Base-by-base conservation (phyloP, 2,113 vertebrate species). In the Neopipo cinnamomea region DNA sequence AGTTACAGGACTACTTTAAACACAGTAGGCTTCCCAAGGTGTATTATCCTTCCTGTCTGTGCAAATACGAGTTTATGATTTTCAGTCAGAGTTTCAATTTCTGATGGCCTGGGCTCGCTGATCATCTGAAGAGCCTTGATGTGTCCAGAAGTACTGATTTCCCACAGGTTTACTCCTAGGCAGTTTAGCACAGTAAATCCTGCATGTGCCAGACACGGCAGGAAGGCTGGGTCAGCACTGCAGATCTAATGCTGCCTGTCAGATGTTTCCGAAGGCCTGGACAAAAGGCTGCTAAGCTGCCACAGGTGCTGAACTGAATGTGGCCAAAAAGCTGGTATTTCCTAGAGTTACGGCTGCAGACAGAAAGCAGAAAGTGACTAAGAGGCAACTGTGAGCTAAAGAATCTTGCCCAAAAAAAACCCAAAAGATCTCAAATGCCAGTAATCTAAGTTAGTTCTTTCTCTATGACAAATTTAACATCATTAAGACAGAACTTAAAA, bases 301-400 rank as follows among this genome's bases (percentile, higher is more conserved):
- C 2, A 1, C 37, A 84, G 80, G 37, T 0, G 0, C 21, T 75
- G 16, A 61, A 67, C 17, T n/a, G 35, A 61, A 8, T 8, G 6
- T n/a, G 24, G 24, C 56, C 31, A 61, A 83, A 70, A 85, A 80
- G 23, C 4, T 76, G n/a, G 0, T 35, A 52, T 52, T 91, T 68
- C 71, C 55, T 1, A 39, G 27, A 75, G 18, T 47, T 79, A 85
- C 15, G 68, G 75, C 53, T 67, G 14, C 65, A 50, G 0, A 67
- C 25, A 63, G 83, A 19, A 39, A 16, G n/a, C 53, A 2, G 4
- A 55, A 67, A 71, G 56, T 19, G 15, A 59, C 30, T n/a, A 39
- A 63, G 10, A 78, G 19, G 14, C 9, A 84, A 61, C 14, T 71
- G 22, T 11, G 30, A 62, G 23, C 31, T 88, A 58, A 0, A 85